Evolutionary conservation across 2,888 invertebrate genomes (phyloP).

Genomic region (Caenorhabditis sulstoni): DNA sequence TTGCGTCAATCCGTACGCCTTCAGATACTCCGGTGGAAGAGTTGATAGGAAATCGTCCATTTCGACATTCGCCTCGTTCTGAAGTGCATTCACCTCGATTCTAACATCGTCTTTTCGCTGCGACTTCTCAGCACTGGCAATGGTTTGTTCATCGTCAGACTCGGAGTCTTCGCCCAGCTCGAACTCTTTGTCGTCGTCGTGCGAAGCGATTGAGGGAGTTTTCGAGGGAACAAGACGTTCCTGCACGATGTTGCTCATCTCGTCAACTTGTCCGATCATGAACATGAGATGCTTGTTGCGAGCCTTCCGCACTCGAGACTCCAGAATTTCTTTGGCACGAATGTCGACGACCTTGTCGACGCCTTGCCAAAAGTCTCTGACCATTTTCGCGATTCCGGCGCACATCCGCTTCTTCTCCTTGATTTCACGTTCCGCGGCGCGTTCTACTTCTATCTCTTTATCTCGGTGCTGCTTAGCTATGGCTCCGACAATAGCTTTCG

Average conservation of each 20-base stretch:
- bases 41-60: slow-evolving; percentile 85
- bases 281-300: slow-evolving; percentile 96
- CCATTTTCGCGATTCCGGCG: slow-evolving; percentile 92
- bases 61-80: slow-evolving; percentile 91
- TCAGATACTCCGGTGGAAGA: slow-evolving; percentile 74
- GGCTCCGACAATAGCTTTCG: slow-evolving; percentile 61
- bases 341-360: slow-evolving; percentile 88
- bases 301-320: slow-evolving; percentile 94
- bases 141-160: slow-evolving; percentile 71
- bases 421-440: slow-evolving; percentile 88
- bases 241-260: slow-evolving; percentile 84
- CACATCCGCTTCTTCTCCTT: slow-evolving; percentile 85
- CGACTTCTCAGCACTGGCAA: slow-evolving; percentile 67
- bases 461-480: slow-evolving; percentile 82
- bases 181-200: slow-evolving; percentile 51
- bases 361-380: slow-evolving; percentile 94
- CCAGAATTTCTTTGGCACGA: slow-evolving; percentile 86
- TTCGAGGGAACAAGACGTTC: slow-evolving; percentile 71
- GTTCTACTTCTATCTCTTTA: slow-evolving; percentile 90
- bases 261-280: slow-evolving; percentile 98
- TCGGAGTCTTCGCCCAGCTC: slow-evolving; percentile 55
- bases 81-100: slow-evolving; percentile 90
- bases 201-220: slow-evolving; percentile 61
- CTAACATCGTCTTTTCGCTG: slow-evolving; percentile 83
- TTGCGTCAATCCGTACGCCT: slow-evolving; percentile 41